Conservation (phyloP, 2,888 invertebrate genomes). For the Mythimna albipuncta region DNA sequence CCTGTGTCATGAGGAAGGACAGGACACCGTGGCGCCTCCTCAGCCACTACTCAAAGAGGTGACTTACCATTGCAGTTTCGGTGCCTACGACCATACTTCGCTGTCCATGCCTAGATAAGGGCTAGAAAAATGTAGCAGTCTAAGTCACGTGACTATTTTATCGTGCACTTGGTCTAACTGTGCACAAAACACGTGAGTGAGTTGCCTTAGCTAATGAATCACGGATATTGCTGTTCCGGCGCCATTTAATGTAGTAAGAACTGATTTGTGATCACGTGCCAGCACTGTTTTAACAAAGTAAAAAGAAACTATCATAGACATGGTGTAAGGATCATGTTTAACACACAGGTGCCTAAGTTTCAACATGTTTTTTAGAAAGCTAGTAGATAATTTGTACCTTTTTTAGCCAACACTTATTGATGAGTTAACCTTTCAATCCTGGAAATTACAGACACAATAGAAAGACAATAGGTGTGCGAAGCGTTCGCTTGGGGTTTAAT, state of each 20-base stretch:
- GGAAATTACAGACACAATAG: no score
- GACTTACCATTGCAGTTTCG: no score
- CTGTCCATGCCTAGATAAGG: background rate
- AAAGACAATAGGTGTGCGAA: no score
- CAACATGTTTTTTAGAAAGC: background rate
- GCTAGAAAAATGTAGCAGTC: background rate
- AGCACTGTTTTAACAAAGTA: conserved; percentile 19
- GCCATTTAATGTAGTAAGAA: conserved; percentile 18
- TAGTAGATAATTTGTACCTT: no score
- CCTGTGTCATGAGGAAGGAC: no score
- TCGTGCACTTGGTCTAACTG: conserved; percentile 17
- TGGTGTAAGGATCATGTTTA: background rate
- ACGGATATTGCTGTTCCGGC: conserved; percentile 14
- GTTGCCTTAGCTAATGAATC: conserved; percentile 20
- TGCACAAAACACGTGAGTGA: conserved; percentile 27
- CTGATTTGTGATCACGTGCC: conserved; percentile 22
- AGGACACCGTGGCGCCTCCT: no score
- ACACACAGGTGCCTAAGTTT: background rate
- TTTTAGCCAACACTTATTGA: no score
- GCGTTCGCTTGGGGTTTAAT: no score
- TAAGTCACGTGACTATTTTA: conserved; percentile 13
- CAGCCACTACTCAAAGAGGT: no score
- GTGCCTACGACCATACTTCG: background rate
- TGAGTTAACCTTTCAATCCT: no score
- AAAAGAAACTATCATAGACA: background rate